Evolutionary conservation across 1,140 invertebrate genomes (phyloP).

Genomic region (Drosophila sp.): DNA sequence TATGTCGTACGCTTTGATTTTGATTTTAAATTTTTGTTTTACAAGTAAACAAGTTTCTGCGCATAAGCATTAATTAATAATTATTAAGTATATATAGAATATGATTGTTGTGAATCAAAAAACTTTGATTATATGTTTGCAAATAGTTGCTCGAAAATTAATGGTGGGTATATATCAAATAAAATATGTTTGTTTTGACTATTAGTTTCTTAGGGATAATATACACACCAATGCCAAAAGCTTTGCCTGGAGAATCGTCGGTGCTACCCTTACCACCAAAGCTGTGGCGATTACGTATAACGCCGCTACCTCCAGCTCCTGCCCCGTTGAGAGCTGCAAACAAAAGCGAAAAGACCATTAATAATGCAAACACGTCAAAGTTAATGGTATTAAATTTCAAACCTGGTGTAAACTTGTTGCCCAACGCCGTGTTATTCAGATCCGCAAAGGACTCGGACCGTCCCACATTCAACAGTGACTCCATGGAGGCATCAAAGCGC

Average conservation of each 20-base stretch:
- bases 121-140: slow-evolving; percentile 57
- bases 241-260: slow-evolving; percentile 86
- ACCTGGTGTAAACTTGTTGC: slow-evolving; percentile 76
- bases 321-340: slow-evolving; percentile 52
- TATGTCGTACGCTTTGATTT: slow-evolving; percentile 42
- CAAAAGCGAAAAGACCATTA: slow-evolving; percentile 17
- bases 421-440: slow-evolving; percentile 86
- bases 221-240: slow-evolving; percentile 91
- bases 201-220: slow-evolving; percentile 31
- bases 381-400: slow-evolving; percentile 17
- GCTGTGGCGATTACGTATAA: slow-evolving; percentile 78
- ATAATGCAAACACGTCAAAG: neutral
- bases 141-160: slow-evolving; percentile 69
- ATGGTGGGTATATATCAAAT: slow-evolving; percentile 65
- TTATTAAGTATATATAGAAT: slow-evolving; percentile 46
- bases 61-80: slow-evolving; percentile 66
- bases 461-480: slow-evolving; percentile 89
- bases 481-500: slow-evolving; percentile 91
- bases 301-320: slow-evolving; percentile 43
- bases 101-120: slow-evolving; percentile 55
- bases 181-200: slow-evolving; percentile 25
- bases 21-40: slow-evolving; percentile 16
- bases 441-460: slow-evolving; percentile 93
- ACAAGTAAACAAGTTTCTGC: slow-evolving; percentile 47
- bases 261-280: slow-evolving; percentile 81